These are phyloP conservation scores for Babyrousa celebensis DNA, from an alignment of 2,797 vertebrate genomes.

Conservation along the genomic window DNA sequence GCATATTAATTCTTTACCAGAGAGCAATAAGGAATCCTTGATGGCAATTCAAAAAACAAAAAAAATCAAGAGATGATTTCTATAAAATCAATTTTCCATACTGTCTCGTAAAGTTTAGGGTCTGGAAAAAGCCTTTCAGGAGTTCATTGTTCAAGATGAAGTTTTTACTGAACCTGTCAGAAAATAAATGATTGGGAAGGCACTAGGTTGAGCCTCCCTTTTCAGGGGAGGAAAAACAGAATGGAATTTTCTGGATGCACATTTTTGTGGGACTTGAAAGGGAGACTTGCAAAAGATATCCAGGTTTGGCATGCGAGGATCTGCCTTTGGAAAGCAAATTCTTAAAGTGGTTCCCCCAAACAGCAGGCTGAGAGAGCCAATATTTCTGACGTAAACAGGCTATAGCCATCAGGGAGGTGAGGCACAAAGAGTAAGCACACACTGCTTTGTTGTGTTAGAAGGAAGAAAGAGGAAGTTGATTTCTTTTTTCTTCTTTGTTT, in stretches of 20 bases:
- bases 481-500: not conserved
- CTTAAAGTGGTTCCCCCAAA: not conserved
- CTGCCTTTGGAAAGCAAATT: not conserved
- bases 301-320: not conserved
- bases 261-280: not conserved
- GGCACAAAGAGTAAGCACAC: not conserved
- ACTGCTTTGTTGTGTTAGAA: not conserved
- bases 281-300: not conserved
- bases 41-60: not conserved
- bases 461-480: not conserved
- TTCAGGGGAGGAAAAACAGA: not conserved
- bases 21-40: not conserved
- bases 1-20: not conserved
- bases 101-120: not conserved
- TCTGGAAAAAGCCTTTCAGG: not conserved
- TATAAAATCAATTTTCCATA: conserved; percentile 25
- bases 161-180: conserved; percentile 12
- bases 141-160: conserved; percentile 36
- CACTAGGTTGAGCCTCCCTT: not conserved
- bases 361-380: not conserved
- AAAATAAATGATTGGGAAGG: conserved; percentile 28
- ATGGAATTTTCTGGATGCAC: conserved; percentile 46
- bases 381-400: not conserved
- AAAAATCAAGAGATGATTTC: conserved; percentile 20
- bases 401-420: not conserved